Evolutionary conservation across 2,797 vertebrate species (phyloP).

Genomic region (Rallus crepitans): DNA sequence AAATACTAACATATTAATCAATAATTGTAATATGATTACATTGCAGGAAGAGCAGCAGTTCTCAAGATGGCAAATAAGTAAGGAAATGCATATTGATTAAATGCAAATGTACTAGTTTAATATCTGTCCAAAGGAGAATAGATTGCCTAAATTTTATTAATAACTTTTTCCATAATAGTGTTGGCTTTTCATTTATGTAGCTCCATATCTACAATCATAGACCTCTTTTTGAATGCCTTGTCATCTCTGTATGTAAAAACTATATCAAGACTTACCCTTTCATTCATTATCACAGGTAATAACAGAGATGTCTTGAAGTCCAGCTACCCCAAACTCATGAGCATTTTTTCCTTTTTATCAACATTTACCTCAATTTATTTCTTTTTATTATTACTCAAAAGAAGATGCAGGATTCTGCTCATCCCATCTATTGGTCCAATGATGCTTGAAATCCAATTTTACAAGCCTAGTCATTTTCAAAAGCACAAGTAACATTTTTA

Average conservation of each 20-base stretch:
- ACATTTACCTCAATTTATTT: neutral
- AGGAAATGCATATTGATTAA: neutral
- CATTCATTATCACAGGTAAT: neutral
- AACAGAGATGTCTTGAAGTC: neutral
- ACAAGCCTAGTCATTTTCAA: neutral
- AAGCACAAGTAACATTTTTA: neutral
- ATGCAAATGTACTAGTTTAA: neutral
- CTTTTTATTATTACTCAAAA: neutral
- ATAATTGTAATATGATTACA: neutral
- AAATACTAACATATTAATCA: neutral
- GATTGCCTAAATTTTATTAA: neutral
- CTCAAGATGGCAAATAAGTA: neutral
- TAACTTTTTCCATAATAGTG: neutral
- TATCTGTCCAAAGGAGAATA: neutral
- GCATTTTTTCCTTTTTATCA: neutral
- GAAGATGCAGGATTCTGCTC: neutral
- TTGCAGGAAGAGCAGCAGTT: neutral
- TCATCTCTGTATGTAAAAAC: neutral
- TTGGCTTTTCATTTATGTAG: neutral
- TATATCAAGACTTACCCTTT: neutral
- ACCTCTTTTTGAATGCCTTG: neutral
- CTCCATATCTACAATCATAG: neutral
- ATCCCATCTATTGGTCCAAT: neutral
- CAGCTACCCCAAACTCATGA: neutral
- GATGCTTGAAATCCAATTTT: neutral